A percentile compares a stretch with the other conserved stretches of the same genome.
These are phyloP conservation scores for Desmodus rotundus DNA, from an alignment of 2,113 vertebrate species.

Conservation along the genomic window DNA sequence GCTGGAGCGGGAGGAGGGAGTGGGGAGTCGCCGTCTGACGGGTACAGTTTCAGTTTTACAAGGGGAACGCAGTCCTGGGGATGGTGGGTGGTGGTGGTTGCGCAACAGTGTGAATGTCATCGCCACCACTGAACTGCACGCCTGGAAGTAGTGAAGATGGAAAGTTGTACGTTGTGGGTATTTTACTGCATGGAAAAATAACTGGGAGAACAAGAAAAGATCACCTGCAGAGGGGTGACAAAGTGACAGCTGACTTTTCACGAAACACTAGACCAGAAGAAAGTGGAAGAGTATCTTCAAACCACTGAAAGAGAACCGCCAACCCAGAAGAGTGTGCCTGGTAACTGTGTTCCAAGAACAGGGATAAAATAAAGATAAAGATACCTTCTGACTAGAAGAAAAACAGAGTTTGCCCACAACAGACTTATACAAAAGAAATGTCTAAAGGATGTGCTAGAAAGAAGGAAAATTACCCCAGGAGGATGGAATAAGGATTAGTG, in stretches of 20 bases:
- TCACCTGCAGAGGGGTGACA: neutral
- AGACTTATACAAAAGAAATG: neutral
- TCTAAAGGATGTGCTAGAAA: neutral
- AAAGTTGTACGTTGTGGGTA: neutral
- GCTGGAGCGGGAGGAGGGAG: neutral
- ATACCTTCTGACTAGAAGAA: neutral
- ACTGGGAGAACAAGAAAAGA: neutral
- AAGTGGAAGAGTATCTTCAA: neutral
- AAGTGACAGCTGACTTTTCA: neutral
- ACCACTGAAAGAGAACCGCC: neutral
- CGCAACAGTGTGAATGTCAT: neutral
- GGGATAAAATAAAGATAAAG: neutral
- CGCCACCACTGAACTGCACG: neutral
- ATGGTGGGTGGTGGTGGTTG: neutral
- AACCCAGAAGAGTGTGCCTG: neutral
- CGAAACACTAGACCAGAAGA: neutral
- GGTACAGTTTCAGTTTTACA: neutral
- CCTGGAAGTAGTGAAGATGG: neutral
- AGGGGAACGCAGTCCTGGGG: neutral
- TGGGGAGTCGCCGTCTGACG: neutral
- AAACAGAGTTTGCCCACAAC: neutral
- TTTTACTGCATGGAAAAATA: slow-evolving; percentile 24
- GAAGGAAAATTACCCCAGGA: neutral
- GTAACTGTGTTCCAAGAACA: neutral
- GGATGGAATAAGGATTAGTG: neutral